Conservation (phyloP, 2,797 vertebrate species). For the Microctenopoma steveboyesi region DNA sequence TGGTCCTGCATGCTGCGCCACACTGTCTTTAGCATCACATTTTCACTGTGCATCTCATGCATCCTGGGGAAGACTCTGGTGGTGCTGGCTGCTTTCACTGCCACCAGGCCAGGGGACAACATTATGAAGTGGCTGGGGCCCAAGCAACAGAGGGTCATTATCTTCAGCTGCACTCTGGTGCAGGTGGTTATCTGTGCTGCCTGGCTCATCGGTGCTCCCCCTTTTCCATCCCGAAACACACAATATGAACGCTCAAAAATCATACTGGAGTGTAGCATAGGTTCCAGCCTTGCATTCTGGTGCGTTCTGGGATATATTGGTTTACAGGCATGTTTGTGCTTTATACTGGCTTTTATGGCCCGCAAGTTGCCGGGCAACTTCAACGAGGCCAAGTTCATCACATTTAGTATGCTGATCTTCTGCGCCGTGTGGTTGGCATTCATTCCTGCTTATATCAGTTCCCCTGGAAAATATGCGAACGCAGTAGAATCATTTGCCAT, state of each 20-base stretch:
- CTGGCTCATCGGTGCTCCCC: constrained; percentile 77
- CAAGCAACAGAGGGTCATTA: constrained; percentile 79
- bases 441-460: constrained; percentile 83
- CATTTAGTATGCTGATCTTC: constrained; percentile 85
- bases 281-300: constrained; percentile 82
- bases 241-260: constrained; percentile 77
- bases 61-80: constrained; percentile 83
- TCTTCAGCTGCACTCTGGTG: constrained; percentile 76
- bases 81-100: constrained; percentile 81
- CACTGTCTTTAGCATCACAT: constrained; percentile 81
- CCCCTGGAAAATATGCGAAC: constrained; percentile 81
- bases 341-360: constrained; percentile 80
- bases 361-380: constrained; percentile 81
- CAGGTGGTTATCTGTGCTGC: constrained; percentile 77
- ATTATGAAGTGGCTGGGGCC: constrained; percentile 83
- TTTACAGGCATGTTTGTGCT: constrained; percentile 77
- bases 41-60: constrained; percentile 84
- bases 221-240: constrained; percentile 74
- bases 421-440: constrained; percentile 85
- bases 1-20: constrained; percentile 85
- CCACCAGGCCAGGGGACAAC: constrained; percentile 80
- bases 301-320: constrained; percentile 82
- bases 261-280: constrained; percentile 82
- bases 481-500: constrained; percentile 84
- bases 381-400: constrained; percentile 84